Evolutionary conservation across 2,888 invertebrate genomes (phyloP).

Genomic region (Amphipoea lucens): DNA sequence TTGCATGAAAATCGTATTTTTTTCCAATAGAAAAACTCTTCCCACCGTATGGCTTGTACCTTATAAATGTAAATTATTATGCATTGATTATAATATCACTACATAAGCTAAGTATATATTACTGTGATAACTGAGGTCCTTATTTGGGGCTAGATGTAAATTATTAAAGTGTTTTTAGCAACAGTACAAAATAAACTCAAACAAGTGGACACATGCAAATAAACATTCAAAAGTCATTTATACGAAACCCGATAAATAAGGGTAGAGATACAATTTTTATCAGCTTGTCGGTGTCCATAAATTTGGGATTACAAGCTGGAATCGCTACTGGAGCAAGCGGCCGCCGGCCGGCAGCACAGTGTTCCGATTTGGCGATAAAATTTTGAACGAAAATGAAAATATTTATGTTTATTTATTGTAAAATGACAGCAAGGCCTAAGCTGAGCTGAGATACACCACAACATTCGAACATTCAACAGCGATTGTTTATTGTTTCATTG

Average conservation of each 20-base stretch:
- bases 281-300: conserved; percentile 83
- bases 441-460: too few relatives aligned
- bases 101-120: neutral
- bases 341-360: conserved; percentile 59
- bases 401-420: neutral
- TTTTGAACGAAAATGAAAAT: conserved; percentile 5
- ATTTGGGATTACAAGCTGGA: conserved; percentile 85
- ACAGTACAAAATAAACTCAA: neutral
- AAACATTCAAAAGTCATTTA: conserved; percentile 40
- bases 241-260: conserved; percentile 75
- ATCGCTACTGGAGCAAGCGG: conserved; percentile 79
- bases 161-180: neutral
- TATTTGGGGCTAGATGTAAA: neutral
- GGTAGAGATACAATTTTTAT: conserved; percentile 85
- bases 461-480: too few relatives aligned
- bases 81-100: neutral
- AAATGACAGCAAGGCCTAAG: neutral
- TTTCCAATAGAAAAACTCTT: neutral
- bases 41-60: neutral
- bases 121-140: neutral
- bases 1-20: neutral
- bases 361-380: conserved; percentile 26
- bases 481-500: too few relatives aligned
- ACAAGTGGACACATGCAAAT: conserved; percentile 19
- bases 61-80: neutral